Conservation (phyloP, 2,797 vertebrate genomes). For the Delichon dasypus region DNA sequence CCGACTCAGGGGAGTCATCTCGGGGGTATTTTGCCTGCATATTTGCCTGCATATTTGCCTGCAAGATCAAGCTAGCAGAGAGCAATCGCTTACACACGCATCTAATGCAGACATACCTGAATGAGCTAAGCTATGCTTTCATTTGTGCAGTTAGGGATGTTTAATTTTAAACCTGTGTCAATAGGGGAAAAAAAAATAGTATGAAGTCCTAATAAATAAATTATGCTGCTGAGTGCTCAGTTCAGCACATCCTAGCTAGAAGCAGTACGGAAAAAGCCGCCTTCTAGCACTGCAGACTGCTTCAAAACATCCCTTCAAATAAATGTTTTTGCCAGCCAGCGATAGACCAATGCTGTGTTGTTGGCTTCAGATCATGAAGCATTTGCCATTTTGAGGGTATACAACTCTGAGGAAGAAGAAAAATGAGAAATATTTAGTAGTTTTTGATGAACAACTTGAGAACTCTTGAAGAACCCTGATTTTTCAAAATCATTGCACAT, state of each 20-base stretch:
- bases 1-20: accelerated
- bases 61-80: not conserved
- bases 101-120: not conserved
- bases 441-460: not conserved
- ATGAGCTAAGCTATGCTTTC: not conserved
- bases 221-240: not conserved
- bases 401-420: not conserved
- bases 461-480: not conserved
- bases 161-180: conserved; percentile 43
- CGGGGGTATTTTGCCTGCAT: not conserved
- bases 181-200: not conserved
- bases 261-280: not conserved
- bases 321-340: not conserved
- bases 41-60: accelerated
- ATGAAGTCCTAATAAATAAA: conserved; percentile 53
- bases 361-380: not conserved
- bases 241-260: conserved; percentile 47
- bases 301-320: not conserved
- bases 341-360: not conserved
- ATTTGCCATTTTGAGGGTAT: not conserved
- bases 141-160: not conserved
- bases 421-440: not conserved
- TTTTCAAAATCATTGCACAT: not conserved
- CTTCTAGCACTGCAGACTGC: conserved; percentile 12
- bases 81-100: not conserved